A percentile compares a stretch with the other conserved stretches of the same genome.
phyloP scores from a whole-genome alignment of 2,113 vertebrate genomes.

The Tachuris rubrigastra region DNA sequence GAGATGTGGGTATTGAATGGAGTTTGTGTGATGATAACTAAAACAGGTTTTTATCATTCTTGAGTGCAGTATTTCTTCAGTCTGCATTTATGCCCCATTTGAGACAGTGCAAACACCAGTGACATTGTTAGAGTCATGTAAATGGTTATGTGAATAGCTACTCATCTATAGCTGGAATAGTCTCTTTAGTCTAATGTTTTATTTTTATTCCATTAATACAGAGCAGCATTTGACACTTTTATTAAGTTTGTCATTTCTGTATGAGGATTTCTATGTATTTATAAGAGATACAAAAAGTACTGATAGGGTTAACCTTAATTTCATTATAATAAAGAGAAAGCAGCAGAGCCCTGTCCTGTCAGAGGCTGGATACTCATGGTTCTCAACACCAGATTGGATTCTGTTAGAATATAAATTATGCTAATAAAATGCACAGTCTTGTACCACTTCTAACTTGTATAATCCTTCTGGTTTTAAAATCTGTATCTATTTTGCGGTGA shows the following conservation, averaged over 20 bases:
- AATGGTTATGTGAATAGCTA: neutral
- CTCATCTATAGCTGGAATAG: neutral
- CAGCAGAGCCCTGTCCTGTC: neutral
- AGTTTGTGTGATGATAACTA: neutral
- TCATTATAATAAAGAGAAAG: neutral
- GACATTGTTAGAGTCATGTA: neutral
- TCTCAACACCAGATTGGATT: neutral
- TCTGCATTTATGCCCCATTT: neutral
- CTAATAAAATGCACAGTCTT: slow-evolving; percentile 37
- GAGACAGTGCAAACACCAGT: neutral
- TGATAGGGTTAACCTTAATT: neutral
- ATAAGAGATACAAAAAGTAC: neutral
- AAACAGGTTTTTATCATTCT: neutral
- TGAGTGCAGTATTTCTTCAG: neutral
- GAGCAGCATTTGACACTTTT: neutral
- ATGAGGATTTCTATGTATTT: neutral
- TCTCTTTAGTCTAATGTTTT: neutral
- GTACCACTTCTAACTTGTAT: neutral
- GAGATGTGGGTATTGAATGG: neutral
- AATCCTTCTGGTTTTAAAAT: slow-evolving; percentile 23
- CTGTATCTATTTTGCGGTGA: slow-evolving; percentile 47
- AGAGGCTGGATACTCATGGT: neutral
- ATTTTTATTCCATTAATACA: neutral
- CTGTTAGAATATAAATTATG: neutral
- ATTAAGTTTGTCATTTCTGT: neutral